A percentile compares a stretch with the other conserved stretches of the same genome.
phyloP scores from a whole-genome alignment of 1,140 invertebrate genomes.

The Ylistrum balloti region DNA sequence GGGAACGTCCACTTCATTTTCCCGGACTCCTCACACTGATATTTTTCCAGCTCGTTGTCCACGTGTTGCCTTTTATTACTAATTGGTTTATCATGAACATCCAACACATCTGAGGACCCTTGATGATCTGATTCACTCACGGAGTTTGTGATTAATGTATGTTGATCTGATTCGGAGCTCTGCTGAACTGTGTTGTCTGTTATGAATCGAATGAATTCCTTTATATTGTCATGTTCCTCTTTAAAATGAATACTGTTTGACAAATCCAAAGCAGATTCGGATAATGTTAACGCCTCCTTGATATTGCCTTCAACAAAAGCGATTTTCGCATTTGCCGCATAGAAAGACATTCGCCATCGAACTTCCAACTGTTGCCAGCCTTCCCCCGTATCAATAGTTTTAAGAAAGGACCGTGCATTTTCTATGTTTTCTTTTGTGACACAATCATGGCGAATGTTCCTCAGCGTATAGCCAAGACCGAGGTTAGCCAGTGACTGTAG shows the following conservation, averaged over 20 bases:
- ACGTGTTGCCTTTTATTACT: not conserved
- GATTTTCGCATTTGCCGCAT: not conserved
- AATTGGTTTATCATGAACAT: not conserved
- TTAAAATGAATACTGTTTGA: slow-evolving; percentile 11
- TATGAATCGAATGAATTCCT: not conserved
- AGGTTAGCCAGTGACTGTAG: not conserved
- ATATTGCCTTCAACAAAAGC: not conserved
- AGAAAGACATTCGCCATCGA: not conserved
- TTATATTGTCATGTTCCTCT: not conserved
- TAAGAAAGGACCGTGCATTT: not conserved
- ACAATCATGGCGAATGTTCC: not conserved
- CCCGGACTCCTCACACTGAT: not conserved
- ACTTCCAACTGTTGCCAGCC: slow-evolving; percentile 10
- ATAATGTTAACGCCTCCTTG: not conserved
- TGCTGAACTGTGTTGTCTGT: not conserved
- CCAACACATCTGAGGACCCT: not conserved
- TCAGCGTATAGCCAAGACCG: not conserved
- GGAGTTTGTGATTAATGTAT: not conserved
- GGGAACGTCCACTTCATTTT: too few relatives aligned
- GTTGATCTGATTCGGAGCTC: not conserved
- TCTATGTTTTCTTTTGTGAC: not conserved
- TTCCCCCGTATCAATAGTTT: not conserved
- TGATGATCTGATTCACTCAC: not conserved
- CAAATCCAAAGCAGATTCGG: not conserved
- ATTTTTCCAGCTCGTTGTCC: not conserved